These are phyloP conservation scores for Triplophysa rosa DNA, from an alignment of 2,113 vertebrate genomes.

Conservation along the genomic window DNA sequence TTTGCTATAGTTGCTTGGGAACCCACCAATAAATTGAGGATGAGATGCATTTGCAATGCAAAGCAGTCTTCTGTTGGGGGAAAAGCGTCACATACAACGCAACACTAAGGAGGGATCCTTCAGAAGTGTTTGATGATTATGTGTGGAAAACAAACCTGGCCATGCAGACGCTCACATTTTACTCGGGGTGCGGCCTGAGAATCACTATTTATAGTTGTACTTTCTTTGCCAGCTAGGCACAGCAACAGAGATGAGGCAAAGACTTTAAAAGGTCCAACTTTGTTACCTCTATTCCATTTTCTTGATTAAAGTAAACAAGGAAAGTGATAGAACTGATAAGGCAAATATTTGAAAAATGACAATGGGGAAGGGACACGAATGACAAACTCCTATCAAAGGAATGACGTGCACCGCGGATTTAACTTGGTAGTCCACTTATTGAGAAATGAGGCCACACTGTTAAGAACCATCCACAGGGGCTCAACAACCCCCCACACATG, in stretches of 20 bases:
- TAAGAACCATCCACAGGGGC: constrained; percentile 21
- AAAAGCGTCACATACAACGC: constrained; percentile 24
- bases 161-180: constrained; percentile 37
- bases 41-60: constrained; percentile 55
- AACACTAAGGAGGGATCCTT: constrained; percentile 24
- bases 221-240: constrained; percentile 57
- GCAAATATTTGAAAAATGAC: constrained; percentile 19
- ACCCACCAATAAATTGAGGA: constrained; percentile 50
- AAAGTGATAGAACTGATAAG: constrained; percentile 2
- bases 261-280: constrained; percentile 17
- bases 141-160: constrained; percentile 61
- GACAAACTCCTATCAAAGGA: constrained; percentile 13
- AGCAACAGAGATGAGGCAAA: constrained; percentile 17
- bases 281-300: not conserved
- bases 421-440: constrained; percentile 21
- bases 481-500: constrained; percentile 1
- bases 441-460: not conserved
- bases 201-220: constrained; percentile 74
- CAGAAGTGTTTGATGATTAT: constrained; percentile 52
- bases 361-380: constrained; percentile 5
- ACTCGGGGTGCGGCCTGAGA: constrained; percentile 65
- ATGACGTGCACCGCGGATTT: not conserved
- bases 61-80: constrained; percentile 42
- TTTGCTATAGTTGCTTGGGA: constrained; percentile 33
- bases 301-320: constrained; percentile 6